These are phyloP conservation scores for Apeira syringaria DNA, from an alignment of 2,888 invertebrate genomes.

Conservation along the genomic window DNA sequence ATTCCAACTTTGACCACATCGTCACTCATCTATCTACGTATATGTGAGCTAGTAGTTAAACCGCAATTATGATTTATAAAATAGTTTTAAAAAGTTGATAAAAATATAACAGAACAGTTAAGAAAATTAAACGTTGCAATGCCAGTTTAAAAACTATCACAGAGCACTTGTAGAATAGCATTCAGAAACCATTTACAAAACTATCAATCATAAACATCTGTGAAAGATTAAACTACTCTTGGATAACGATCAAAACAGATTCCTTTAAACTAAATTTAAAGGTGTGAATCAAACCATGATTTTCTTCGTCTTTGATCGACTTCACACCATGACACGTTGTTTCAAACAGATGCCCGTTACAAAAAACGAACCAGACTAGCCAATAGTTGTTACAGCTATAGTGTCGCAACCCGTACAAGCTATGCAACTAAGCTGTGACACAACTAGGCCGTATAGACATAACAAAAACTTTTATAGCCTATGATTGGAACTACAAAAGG, in stretches of 20 bases:
- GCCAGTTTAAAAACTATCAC: too few relatives aligned
- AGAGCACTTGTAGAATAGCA: too few relatives aligned
- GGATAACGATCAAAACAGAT: slow-evolving; percentile 20
- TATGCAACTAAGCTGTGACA: not conserved
- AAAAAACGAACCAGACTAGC: slow-evolving; percentile 11
- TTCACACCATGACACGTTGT: slow-evolving; percentile 27
- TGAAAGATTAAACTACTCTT: not conserved
- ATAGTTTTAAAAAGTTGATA: too few relatives aligned
- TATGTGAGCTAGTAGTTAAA: too few relatives aligned
- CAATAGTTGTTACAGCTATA: not conserved
- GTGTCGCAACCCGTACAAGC: not conserved
- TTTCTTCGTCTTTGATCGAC: slow-evolving; percentile 28
- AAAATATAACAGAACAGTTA: too few relatives aligned
- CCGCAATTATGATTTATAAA: too few relatives aligned
- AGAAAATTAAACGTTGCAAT: too few relatives aligned
- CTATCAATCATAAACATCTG: not conserved
- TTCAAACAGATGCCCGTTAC: slow-evolving; percentile 28
- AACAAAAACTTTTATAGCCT: slow-evolving; percentile 33
- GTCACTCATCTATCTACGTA: too few relatives aligned
- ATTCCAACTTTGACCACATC: too few relatives aligned
- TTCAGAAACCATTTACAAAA: not conserved
- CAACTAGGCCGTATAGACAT: slow-evolving; percentile 27
- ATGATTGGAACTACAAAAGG: slow-evolving; percentile 29
- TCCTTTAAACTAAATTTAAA: slow-evolving; percentile 14
- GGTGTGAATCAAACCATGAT: slow-evolving; percentile 12